Evolutionary conservation across 2,113 vertebrate genomes (phyloP).

Genomic region (Hymenochirus boettgeri): DNA sequence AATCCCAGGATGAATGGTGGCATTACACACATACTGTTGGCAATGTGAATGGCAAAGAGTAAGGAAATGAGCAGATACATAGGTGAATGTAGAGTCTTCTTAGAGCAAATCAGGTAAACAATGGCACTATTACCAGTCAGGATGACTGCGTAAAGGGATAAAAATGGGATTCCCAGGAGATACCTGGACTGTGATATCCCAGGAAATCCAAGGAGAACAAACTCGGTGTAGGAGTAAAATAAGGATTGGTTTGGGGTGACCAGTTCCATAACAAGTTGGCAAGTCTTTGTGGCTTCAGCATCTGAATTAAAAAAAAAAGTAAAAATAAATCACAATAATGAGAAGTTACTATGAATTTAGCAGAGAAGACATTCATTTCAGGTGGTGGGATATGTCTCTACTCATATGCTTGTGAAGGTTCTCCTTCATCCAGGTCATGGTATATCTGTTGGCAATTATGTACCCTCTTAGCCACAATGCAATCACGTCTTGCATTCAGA

Average conservation of each 20-base stretch:
- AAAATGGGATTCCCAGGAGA: conserved; percentile 37
- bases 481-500: no score
- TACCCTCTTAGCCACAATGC: no score
- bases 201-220: conserved; percentile 44
- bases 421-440: no score
- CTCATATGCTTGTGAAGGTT: no score
- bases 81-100: conserved; percentile 14
- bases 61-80: no score
- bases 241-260: conserved; percentile 3
- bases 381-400: no score
- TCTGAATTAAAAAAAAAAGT: no score
- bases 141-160: conserved; percentile 33
- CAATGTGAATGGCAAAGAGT: no score
- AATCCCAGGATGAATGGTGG: conserved; percentile 11
- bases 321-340: no score
- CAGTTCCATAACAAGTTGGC: not conserved
- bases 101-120: conserved; percentile 38
- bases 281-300: not conserved
- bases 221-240: conserved; percentile 35
- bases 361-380: no score
- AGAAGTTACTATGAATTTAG: no score
- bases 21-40: not conserved
- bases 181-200: conserved; percentile 3
- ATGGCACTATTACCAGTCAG: conserved; percentile 17
- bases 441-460: no score